Base-by-base conservation (phyloP, 1,140 invertebrate species). In the Habropoda laboriosa region DNA sequence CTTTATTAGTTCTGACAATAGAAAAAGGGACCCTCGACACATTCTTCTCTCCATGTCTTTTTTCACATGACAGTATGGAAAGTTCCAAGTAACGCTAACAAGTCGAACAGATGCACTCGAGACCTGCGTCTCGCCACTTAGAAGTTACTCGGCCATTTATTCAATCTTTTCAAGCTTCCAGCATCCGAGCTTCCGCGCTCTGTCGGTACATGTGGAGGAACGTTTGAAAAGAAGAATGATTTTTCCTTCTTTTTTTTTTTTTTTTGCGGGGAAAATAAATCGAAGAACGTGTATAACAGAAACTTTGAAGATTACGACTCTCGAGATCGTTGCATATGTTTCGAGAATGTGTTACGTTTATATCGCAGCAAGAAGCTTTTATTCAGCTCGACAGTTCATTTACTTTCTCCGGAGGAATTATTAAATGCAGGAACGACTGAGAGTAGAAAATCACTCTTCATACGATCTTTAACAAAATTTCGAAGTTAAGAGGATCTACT, bases 81-180 rank as follows among this genome's bases (percentile, higher is more conserved):
- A 64, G 61, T 47, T 64, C 8, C 38, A 21, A 47, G 24, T 45
- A 64, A 64, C 40, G 12, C 27, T 64, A 64, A 64, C 61, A 64
- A 64, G 61, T 64, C 40, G 61, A 64, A 64, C 38, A 18, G 38
- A 42, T 30, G 40, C 24, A 47, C 38, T 30, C 61, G 61, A 30
- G 24, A 45, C 40, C 24, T 18, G 61, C 40, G 40, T 64, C 40
- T 64, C 40, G 40, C 8, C 61, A 45, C 61, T 64, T 64, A 64
- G 40, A 45, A 64, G 38, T 64, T 64, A 27, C 57, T 18, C 24
- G 2, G 40, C 40, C 40, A 30, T 64, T 64, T 64, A 66, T 66
- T 66, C 63, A 47, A 64, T 64, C 40, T 66, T 45, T 21, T 45
- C 40, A 21, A 64, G 38, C 18, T 64, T 45, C 16, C 13, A 27